phyloP scores from a whole-genome alignment of 2,797 vertebrate species.

The Melanotaenia maccullochi region DNA sequence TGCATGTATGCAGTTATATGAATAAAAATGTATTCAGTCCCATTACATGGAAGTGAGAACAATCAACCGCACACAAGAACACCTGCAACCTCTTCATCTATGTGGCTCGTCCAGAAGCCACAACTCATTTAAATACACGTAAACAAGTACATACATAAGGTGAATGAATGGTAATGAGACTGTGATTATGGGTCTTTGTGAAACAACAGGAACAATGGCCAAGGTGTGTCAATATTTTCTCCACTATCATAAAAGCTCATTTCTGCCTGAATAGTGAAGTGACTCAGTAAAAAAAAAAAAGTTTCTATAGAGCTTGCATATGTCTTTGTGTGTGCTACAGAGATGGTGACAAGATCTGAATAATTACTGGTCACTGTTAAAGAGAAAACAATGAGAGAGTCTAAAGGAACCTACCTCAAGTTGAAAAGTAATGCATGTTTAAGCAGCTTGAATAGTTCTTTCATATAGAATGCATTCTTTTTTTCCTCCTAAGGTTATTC shows the following conservation, averaged over 20 bases:
- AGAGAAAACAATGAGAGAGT: slow-evolving; percentile 39
- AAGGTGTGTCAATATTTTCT: slow-evolving; percentile 55
- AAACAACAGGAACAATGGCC: slow-evolving; percentile 65
- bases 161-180: slow-evolving; percentile 66
- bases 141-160: slow-evolving; percentile 34
- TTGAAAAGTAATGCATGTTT: slow-evolving; percentile 43
- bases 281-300: slow-evolving; percentile 30
- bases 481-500: slow-evolving; percentile 11
- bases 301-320: background rate
- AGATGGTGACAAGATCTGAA: slow-evolving; percentile 30
- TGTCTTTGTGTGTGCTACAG: background rate
- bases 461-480: background rate
- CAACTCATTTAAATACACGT: slow-evolving; percentile 59
- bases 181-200: slow-evolving; percentile 58
- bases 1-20: slow-evolving; percentile 21
- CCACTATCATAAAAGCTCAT: slow-evolving; percentile 53
- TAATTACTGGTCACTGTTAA: slow-evolving; percentile 54
- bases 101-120: slow-evolving; percentile 30
- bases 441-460: slow-evolving; percentile 31
- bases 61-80: slow-evolving; percentile 54
- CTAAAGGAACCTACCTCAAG: slow-evolving; percentile 12
- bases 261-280: slow-evolving; percentile 56
- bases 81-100: slow-evolving; percentile 71
- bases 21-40: slow-evolving; percentile 58
- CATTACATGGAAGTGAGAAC: slow-evolving; percentile 41